Conservation (phyloP, 1,140 invertebrate genomes). For the Sinonovacula constricta region DNA sequence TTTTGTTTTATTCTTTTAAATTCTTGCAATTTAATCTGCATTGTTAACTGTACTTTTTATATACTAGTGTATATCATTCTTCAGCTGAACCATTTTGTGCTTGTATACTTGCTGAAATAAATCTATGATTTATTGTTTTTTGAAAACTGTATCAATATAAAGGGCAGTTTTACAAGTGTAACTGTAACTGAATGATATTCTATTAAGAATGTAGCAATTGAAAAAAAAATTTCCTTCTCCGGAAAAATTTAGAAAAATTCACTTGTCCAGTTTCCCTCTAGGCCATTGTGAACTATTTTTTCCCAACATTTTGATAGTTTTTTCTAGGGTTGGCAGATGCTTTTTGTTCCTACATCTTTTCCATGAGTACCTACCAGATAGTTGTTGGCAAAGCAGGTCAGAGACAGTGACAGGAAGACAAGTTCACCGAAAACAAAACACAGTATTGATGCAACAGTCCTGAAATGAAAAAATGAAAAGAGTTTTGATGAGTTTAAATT, state of each 20-base stretch:
- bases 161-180: too few species aligned
- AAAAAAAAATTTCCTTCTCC: not conserved
- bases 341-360: too few species aligned
- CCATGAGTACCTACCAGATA: conserved; percentile 19
- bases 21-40: too few species aligned
- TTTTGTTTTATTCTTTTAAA: too few species aligned
- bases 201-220: too few species aligned
- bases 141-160: too few species aligned
- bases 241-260: not conserved
- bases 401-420: conserved; percentile 12
- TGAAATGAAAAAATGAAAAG: conserved; percentile 16
- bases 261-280: not conserved
- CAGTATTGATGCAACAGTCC: conserved; percentile 18
- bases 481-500: not conserved
- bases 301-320: not conserved
- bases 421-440: conserved; percentile 37
- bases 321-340: not conserved
- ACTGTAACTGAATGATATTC: not conserved
- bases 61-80: too few species aligned
- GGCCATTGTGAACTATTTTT: not conserved
- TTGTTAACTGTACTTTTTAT: too few species aligned
- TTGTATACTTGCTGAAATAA: too few species aligned
- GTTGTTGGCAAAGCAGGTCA: conserved; percentile 29
- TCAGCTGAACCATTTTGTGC: too few species aligned
- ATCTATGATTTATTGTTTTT: too few species aligned